Evolutionary conservation across 2,797 vertebrate species (phyloP).

Genomic region (Ctenopoma multispine): DNA sequence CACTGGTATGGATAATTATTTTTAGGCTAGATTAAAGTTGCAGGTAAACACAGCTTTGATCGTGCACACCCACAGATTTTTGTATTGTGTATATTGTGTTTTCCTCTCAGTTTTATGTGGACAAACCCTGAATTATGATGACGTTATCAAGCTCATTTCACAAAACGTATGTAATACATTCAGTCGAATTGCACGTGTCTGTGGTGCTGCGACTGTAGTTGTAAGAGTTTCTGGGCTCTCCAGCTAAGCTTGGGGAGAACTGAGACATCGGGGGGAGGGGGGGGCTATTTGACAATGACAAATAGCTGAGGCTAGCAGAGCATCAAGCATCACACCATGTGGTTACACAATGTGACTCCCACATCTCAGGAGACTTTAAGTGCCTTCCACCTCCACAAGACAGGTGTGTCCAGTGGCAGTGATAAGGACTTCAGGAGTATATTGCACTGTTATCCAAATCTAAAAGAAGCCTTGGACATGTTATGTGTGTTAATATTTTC

Average conservation of each 20-base stretch:
- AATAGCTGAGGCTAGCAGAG: constrained; percentile 60
- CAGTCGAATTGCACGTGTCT: constrained; percentile 27
- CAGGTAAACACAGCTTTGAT: constrained; percentile 5
- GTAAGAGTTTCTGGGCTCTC: constrained; percentile 25
- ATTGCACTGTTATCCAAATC: constrained; percentile 28
- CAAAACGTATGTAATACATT: not conserved
- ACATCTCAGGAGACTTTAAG: constrained; percentile 55
- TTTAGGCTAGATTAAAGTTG: not conserved
- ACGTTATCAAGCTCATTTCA: too few species aligned
- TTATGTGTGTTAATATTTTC: not conserved
- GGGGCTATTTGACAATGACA: constrained; percentile 63
- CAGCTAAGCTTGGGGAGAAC: constrained; percentile 42
- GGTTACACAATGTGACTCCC: constrained; percentile 61
- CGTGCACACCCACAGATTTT: too few species aligned
- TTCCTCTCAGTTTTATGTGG: too few species aligned
- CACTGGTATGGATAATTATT: not conserved
- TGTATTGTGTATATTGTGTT: too few species aligned
- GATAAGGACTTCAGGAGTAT: constrained; percentile 25
- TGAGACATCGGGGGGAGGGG: constrained; percentile 56
- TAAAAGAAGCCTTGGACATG: not conserved
- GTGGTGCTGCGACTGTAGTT: constrained; percentile 30
- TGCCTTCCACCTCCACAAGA: constrained; percentile 41
- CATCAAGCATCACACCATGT: constrained; percentile 55
- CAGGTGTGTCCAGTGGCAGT: constrained; percentile 23
- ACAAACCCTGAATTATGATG: not conserved